These are phyloP conservation scores for Nyctibius grandis DNA, from an alignment of 2,797 vertebrate genomes.

Conservation along the genomic window DNA sequence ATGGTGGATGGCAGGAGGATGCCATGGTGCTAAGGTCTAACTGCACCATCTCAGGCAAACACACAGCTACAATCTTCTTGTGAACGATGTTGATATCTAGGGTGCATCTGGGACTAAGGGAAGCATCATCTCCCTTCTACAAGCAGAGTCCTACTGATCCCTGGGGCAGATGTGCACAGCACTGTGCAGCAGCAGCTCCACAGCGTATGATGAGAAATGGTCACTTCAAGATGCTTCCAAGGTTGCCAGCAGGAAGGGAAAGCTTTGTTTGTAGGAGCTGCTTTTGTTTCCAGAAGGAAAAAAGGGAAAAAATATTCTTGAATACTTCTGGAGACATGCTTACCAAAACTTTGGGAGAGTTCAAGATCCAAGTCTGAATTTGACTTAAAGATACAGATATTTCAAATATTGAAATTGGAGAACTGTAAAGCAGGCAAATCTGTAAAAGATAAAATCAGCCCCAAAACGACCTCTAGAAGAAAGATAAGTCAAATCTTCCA, in stretches of 20 bases:
- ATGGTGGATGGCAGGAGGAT: neutral
- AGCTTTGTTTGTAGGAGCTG: neutral
- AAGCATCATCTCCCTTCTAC: fast-evolving
- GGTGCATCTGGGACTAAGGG: neutral
- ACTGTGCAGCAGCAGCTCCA: neutral
- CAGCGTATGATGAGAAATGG: neutral
- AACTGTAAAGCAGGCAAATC: neutral
- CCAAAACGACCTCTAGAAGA: neutral
- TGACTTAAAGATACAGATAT: neutral
- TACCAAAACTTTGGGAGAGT: neutral
- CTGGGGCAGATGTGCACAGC: neutral
- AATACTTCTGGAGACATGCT: neutral
- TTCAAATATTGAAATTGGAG: neutral
- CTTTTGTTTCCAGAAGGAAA: neutral
- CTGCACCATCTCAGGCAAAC: neutral
- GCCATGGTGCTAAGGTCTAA: neutral
- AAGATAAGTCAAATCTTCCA: neutral
- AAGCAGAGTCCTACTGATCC: neutral
- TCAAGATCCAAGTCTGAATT: neutral
- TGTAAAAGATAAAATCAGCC: neutral
- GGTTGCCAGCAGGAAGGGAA: neutral
- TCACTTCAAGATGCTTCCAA: neutral
- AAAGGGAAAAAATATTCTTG: neutral
- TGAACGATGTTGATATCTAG: neutral
- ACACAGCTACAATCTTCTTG: neutral